phyloP scores from a whole-genome alignment of 1,140 invertebrate species.

The Hyles euphorbiae region DNA sequence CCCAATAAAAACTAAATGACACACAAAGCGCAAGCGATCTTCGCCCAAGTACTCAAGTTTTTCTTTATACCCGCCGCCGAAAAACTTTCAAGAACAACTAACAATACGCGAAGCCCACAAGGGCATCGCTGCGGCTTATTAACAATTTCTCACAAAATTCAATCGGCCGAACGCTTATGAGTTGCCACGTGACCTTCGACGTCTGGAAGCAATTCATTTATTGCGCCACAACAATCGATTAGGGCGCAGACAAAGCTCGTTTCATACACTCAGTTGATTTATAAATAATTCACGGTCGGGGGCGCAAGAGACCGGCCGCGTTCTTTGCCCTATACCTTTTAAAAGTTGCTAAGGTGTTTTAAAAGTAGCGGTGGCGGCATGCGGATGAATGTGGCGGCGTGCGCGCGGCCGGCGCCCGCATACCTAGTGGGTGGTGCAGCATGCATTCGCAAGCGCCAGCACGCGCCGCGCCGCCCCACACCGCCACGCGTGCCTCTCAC shows the following conservation, averaged over 20 bases:
- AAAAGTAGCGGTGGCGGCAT: conserved; percentile 22
- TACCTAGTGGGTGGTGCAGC: conserved; percentile 15
- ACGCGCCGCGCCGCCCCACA: conserved; percentile 7
- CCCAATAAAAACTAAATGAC: too few relatives aligned
- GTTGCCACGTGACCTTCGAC: conserved; percentile 21
- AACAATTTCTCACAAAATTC: conserved; percentile 18
- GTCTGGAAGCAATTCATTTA: conserved; percentile 39
- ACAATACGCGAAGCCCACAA: conserved; percentile 7
- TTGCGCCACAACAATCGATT: conserved; percentile 29
- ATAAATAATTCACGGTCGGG: conserved; percentile 45
- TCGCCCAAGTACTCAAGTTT: too few relatives aligned
- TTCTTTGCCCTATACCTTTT: conserved; percentile 23
- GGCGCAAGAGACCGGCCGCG: conserved; percentile 8
- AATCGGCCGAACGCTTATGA: conserved; percentile 20
- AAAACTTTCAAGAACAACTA: too few relatives aligned
- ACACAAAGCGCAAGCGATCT: too few relatives aligned
- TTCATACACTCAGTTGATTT: conserved; percentile 20
- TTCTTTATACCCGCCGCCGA: too few relatives aligned
- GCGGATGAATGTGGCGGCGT: conserved; percentile 19
- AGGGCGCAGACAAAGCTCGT: conserved; percentile 29
- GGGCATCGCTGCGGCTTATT: conserved; percentile 16
- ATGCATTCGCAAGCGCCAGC: too few relatives aligned
- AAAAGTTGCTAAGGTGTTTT: conserved; percentile 51
- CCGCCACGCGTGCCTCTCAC: conserved; percentile 21
- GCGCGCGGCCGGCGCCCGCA: conserved; percentile 34